Evolutionary conservation across 2,888 invertebrate genomes (phyloP).

Genomic region (Alentia gelatinosa): DNA sequence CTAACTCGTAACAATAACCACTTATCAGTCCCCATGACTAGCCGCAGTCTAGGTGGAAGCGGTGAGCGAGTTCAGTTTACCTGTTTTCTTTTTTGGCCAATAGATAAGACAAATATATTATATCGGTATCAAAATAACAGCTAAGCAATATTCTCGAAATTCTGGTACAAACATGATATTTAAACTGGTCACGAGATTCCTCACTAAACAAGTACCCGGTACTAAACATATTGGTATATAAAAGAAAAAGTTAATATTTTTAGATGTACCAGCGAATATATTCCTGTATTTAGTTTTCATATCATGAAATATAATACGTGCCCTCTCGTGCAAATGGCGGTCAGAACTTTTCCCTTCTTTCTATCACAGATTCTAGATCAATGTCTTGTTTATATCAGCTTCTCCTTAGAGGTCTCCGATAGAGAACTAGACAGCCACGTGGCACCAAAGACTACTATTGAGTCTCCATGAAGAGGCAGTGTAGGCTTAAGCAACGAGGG

Average conservation of each 20-base stretch:
- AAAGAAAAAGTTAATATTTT: neutral
- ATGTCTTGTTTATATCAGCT: neutral
- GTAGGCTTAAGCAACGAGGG: neutral
- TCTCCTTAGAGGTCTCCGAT: neutral
- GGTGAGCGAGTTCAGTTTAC: neutral
- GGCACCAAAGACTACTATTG: neutral
- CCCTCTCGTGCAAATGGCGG: neutral
- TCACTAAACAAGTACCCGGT: neutral
- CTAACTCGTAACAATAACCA: neutral
- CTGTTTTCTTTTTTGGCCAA: neutral
- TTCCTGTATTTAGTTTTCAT: neutral
- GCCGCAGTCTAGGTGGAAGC: neutral
- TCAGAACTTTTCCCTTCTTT: slow-evolving; percentile 30
- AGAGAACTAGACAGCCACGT: neutral
- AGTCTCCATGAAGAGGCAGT: neutral
- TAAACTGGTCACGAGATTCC: neutral
- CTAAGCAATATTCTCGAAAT: neutral
- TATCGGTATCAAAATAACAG: slow-evolving; percentile 6
- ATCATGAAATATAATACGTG: neutral
- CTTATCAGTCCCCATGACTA: neutral
- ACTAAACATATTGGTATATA: neutral
- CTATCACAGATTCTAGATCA: slow-evolving; percentile 47
- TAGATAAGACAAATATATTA: neutral
- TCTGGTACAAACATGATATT: neutral
- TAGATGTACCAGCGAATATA: neutral